Base-by-base conservation (phyloP, 1,140 invertebrate genomes). In the Melipona quadrifasciata region DNA sequence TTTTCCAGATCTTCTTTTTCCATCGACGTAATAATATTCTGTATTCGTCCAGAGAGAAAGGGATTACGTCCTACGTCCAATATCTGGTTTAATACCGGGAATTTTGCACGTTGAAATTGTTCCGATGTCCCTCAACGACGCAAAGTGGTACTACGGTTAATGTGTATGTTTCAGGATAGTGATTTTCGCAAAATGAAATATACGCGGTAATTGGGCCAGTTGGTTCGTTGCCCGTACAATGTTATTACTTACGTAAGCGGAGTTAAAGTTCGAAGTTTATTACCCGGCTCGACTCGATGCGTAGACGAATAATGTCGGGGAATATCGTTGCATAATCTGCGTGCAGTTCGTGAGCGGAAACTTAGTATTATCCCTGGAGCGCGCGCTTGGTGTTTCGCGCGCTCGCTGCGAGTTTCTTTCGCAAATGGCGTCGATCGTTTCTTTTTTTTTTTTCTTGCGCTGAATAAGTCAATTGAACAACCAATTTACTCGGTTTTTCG, bases 271-370 rank as follows among this genome's bases (percentile, higher is more conserved):
- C 68, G n/a, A 80, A 70, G 53, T 80, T 72, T 58, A 67, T 57
- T 34, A 71, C 34, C 51, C 24, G 65, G 12, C 58, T 24, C 39
- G 11, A 27, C 47, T 57, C 24, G 68, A 55, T 51, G n/a, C 34
- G 67, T 71, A 21, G 78, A 55, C 67, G 78, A 71, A 57, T 71
- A 80, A 80, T 61, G 39, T 31, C 12, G 31, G 68, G 68, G 34
- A 53, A 31, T 67, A 31, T 78, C 39, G n/a, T 81, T 82, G 82
- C 67, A 72, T 84, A 78, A 84, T 84, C 27, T 79, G 51, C 55
- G 61, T 55, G 73, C 24, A 77, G 61, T 53, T 58, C 55, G 72
- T 53, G 53, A 75, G 21, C 24, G 19, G 58, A 76, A 76, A 76
- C 80, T 76, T 70, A 51, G 68, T 78, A 83, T 78, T 83, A 39